These are phyloP conservation scores for Nipponia nippon DNA, from an alignment of 2,113 vertebrate species.

Conservation along the genomic window DNA sequence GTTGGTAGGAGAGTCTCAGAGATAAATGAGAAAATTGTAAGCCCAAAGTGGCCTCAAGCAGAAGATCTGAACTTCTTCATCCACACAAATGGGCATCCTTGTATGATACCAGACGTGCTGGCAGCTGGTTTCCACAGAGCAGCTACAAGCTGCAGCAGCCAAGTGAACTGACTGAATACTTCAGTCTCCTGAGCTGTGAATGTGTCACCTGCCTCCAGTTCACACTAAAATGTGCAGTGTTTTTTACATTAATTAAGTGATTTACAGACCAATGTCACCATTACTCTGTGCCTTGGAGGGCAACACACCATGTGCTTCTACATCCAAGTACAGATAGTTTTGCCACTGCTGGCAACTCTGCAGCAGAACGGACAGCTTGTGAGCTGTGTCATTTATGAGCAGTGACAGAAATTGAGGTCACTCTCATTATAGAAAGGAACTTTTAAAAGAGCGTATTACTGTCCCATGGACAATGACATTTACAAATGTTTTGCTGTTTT, in stretches of 20 bases:
- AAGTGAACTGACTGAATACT: not conserved
- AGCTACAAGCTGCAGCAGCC: not conserved
- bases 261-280: not conserved
- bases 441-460: not conserved
- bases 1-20: not conserved
- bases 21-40: not conserved
- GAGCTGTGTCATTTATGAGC: not conserved
- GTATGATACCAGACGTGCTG: not conserved
- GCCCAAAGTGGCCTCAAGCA: not conserved
- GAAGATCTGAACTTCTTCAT: not conserved
- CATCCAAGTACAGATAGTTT: not conserved
- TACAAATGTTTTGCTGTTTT: conserved; percentile 5
- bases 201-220: not conserved
- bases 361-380: not conserved
- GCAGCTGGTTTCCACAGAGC: not conserved
- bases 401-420: not conserved
- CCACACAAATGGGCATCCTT: not conserved
- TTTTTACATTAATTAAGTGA: not conserved
- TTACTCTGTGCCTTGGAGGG: not conserved
- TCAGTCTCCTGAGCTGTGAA: not conserved
- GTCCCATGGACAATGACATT: not conserved
- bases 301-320: not conserved
- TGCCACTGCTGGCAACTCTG: not conserved
- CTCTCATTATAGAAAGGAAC: not conserved
- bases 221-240: not conserved